Percentiles rank a stretch among this genome's conserved stretches.
Conservation (phyloP, 2,797 vertebrate species). For the Geotria australis region DNA sequence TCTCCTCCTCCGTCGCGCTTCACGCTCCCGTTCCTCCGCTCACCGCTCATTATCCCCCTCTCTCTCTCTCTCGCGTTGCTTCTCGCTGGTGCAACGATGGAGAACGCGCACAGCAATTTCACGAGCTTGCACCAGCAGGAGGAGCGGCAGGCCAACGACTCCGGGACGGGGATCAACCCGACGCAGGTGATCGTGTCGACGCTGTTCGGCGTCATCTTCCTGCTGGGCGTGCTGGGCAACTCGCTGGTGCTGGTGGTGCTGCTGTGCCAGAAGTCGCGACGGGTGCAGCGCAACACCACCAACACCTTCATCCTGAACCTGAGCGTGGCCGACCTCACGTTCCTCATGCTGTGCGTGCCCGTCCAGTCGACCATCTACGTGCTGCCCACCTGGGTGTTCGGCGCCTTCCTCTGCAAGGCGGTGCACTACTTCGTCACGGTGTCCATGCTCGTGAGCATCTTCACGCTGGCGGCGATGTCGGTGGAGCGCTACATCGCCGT, state of each 20-base stretch:
- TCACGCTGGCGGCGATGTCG: slow-evolving; percentile 79
- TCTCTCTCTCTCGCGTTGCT: too few species aligned
- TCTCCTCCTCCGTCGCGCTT: too few species aligned
- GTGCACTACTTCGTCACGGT: slow-evolving; percentile 86
- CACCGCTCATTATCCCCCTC: too few species aligned
- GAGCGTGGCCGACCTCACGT: slow-evolving; percentile 77
- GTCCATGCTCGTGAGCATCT: slow-evolving; percentile 94
- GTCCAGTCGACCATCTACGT: slow-evolving; percentile 39
- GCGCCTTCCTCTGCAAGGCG: slow-evolving; percentile 80
- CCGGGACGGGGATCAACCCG: slow-evolving; percentile 3
- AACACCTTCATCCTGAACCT: slow-evolving; percentile 92
- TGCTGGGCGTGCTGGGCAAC: slow-evolving; percentile 65
- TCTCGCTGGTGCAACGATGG: too few species aligned
- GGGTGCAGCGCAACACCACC: slow-evolving; percentile 44
- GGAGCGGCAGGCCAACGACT: slow-evolving; percentile 1
- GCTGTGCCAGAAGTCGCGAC: slow-evolving; percentile 45
- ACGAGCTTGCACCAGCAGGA: too few species aligned
- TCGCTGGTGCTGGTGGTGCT: slow-evolving; percentile 76
- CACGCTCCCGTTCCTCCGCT: too few species aligned
- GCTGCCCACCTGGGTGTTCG: slow-evolving; percentile 51
- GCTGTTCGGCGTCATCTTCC: slow-evolving; percentile 59
- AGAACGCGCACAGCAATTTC: too few species aligned
- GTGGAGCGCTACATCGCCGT: slow-evolving; percentile 93
- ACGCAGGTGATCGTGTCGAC: slow-evolving; percentile 32
- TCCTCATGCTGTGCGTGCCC: slow-evolving; percentile 49